Percentiles rank a stretch among this genome's conserved stretches.
These are phyloP conservation scores for Gastracanthus pulcherrimus DNA, from an alignment of 2,888 invertebrate genomes.

Conservation along the genomic window DNA sequence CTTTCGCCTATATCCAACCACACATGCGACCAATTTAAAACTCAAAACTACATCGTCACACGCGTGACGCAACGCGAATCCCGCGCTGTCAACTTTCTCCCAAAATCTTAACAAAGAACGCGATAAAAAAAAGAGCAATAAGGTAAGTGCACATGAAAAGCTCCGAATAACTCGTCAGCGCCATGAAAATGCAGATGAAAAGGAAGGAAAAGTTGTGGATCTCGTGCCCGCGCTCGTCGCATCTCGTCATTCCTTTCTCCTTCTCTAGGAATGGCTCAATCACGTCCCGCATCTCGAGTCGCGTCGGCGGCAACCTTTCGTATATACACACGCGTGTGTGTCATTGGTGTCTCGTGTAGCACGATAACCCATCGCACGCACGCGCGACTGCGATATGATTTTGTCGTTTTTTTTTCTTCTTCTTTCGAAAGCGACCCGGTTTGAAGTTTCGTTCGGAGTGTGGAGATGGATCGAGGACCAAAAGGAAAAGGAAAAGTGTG, in stretches of 20 bases:
- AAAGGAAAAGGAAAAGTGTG: background rate
- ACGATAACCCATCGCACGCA: slow-evolving; percentile 7
- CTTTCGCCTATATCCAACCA: background rate
- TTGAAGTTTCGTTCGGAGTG: background rate
- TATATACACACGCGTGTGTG: too few relatives aligned
- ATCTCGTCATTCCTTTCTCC: slow-evolving; percentile 30
- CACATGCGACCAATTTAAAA: background rate
- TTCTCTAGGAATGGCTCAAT: slow-evolving; percentile 2
- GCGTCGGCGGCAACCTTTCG: too few relatives aligned
- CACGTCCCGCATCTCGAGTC: slow-evolving; percentile 10
- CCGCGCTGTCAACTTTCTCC: background rate
- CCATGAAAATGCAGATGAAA: background rate
- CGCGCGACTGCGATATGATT: slow-evolving; percentile 12
- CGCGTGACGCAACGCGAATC: background rate
- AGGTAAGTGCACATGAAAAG: background rate
- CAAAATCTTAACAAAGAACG: background rate
- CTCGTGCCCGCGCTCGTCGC: background rate
- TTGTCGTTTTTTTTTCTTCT: background rate
- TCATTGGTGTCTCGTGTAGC: background rate
- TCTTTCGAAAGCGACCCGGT: slow-evolving; percentile 12
- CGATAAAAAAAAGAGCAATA: background rate
- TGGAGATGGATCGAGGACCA: background rate
- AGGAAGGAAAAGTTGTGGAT: slow-evolving; percentile 1
- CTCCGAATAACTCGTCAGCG: too few relatives aligned
- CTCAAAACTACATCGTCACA: slow-evolving; percentile 22